phyloP scores from a whole-genome alignment of 2,888 invertebrate genomes.

The Xestia c-nigrum region DNA sequence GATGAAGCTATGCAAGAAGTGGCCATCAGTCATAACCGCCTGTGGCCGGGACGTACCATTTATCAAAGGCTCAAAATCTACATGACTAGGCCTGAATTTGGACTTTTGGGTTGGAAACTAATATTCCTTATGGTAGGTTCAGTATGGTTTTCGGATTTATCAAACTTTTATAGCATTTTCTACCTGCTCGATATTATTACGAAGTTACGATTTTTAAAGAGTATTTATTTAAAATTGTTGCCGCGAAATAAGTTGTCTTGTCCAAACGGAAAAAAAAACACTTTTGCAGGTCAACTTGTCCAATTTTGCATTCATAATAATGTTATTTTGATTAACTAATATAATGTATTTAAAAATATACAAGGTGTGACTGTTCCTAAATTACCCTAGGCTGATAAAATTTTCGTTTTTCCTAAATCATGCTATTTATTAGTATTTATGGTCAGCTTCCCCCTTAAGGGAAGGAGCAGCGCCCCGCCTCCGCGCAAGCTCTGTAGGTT shows the following conservation, averaged over 20 bases:
- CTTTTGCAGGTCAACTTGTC: not conserved
- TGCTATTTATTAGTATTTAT: too few species aligned
- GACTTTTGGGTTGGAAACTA: conserved; percentile 43
- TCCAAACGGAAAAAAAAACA: not conserved
- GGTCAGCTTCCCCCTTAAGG: too few species aligned
- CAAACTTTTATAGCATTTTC: not conserved
- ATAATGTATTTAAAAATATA: too few species aligned
- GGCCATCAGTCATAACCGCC: conserved; percentile 77
- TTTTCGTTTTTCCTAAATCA: too few species aligned
- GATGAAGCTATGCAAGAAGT: conserved; percentile 72
- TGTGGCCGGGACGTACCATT: conserved; percentile 76
- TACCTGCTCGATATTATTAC: not conserved
- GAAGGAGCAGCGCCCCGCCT: too few species aligned
- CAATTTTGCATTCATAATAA: not conserved
- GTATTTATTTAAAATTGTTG: not conserved
- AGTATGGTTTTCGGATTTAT: not conserved
- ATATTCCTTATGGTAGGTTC: not conserved
- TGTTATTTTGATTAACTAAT: not conserved
- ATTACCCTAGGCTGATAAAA: too few species aligned
- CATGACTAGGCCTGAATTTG: conserved; percentile 65
- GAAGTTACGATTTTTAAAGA: not conserved
- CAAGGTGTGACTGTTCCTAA: too few species aligned
- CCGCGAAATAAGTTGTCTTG: not conserved
- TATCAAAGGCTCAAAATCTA: conserved; percentile 72
- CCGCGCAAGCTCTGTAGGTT: too few species aligned